Percentiles rank a stretch among this genome's conserved stretches.
These are phyloP conservation scores for Lemur catta DNA, from an alignment of 2,797 vertebrate genomes.

Conservation along the genomic window DNA sequence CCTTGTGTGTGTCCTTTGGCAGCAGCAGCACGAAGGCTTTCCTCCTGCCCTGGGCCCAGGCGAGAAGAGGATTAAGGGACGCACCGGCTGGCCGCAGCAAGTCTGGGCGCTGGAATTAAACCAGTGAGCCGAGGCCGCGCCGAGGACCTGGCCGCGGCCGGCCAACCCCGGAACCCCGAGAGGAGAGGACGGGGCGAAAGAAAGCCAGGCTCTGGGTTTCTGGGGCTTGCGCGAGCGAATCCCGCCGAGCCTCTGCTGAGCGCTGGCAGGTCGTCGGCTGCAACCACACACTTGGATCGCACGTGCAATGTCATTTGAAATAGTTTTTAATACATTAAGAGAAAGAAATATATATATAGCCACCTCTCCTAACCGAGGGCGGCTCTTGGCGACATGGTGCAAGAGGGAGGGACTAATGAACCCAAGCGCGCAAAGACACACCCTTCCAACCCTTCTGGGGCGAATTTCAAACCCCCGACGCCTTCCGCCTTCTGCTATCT, in stretches of 20 bases:
- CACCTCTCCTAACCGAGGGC: not conserved
- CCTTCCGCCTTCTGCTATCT: not conserved
- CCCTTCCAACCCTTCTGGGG: slow-evolving; percentile 36
- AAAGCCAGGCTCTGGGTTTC: not conserved
- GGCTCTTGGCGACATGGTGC: not conserved
- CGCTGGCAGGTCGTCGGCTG: slow-evolving; percentile 43
- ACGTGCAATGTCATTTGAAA: slow-evolving; percentile 81
- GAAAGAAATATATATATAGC: slow-evolving; percentile 69
- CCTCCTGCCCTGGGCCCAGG: slow-evolving; percentile 87
- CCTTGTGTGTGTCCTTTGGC: slow-evolving; percentile 44
- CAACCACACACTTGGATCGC: slow-evolving; percentile 66
- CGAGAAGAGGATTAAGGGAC: slow-evolving; percentile 94
- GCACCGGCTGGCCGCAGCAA: slow-evolving; percentile 97
- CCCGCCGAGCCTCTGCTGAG: not conserved
- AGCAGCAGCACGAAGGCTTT: slow-evolving; percentile 88
- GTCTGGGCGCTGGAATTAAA: slow-evolving; percentile 97
- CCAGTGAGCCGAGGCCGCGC: slow-evolving; percentile 85
- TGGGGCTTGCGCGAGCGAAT: not conserved
- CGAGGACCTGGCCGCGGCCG: slow-evolving; percentile 19
- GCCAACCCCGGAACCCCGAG: not conserved
- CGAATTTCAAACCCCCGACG: not conserved
- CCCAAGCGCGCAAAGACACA: not conserved
- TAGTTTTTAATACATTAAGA: slow-evolving; percentile 69
- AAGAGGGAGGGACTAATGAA: not conserved
- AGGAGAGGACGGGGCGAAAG: slow-evolving; percentile 15